These are phyloP conservation scores for Ceyx margarethae DNA, from an alignment of 2,113 vertebrate species.

Conservation along the genomic window DNA sequence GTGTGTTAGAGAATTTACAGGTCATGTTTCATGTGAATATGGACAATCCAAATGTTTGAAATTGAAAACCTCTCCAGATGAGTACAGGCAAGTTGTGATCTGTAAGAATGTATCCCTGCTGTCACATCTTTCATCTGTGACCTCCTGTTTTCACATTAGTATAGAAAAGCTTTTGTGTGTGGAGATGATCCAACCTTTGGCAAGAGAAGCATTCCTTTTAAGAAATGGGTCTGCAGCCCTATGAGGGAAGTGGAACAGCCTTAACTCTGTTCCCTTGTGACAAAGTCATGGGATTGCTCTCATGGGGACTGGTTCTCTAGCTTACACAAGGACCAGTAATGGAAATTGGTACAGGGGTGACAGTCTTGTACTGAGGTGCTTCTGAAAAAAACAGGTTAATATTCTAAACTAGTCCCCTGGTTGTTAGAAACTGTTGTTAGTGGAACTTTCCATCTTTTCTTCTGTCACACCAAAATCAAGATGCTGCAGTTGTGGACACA, in stretches of 20 bases:
- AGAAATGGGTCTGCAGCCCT: background rate
- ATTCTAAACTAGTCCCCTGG: background rate
- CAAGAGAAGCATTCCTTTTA: background rate
- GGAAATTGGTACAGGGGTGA: background rate
- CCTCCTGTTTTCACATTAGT: background rate
- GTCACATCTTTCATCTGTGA: background rate
- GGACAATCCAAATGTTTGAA: background rate
- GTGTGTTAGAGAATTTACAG: background rate
- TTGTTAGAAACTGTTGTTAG: background rate
- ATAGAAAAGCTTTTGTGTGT: background rate
- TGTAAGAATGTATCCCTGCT: background rate
- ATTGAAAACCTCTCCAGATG: background rate
- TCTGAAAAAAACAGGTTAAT: background rate
- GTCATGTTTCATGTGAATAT: background rate
- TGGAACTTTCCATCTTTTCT: background rate
- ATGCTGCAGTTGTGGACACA: background rate
- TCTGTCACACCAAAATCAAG: background rate
- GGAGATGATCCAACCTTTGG: background rate
- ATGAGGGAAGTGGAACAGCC: background rate
- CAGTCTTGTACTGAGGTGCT: background rate
- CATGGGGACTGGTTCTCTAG: background rate
- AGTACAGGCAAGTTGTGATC: background rate
- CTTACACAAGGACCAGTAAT: background rate
- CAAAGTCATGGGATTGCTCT: background rate
- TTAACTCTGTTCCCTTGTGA: background rate